phyloP scores from a whole-genome alignment of 1,140 invertebrate species.

The Trinorchestia longiramus region DNA sequence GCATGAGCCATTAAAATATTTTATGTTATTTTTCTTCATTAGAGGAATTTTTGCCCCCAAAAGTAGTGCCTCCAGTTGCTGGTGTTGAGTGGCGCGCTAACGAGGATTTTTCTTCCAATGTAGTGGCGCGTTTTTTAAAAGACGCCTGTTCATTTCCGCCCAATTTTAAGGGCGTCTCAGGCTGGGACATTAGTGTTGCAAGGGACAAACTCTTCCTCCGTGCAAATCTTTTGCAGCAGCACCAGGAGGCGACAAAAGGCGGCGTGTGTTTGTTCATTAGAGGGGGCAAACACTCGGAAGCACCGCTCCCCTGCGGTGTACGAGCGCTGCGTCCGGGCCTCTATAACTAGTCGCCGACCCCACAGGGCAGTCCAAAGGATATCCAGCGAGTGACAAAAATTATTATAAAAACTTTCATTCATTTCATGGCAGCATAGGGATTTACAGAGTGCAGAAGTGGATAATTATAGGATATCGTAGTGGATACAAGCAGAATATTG shows the following conservation, averaged over 20 bases:
- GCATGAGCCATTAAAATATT: neutral
- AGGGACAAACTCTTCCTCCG: neutral
- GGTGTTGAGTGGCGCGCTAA: neutral
- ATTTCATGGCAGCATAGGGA: no score
- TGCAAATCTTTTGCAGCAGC: conserved; percentile 4
- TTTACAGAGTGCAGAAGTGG: no score
- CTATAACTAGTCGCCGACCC: neutral
- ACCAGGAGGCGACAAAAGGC: neutral
- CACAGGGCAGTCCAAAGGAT: no score
- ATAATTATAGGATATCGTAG: no score
- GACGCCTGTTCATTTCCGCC: conserved; percentile 26
- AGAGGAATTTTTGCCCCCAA: neutral
- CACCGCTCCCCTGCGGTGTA: neutral
- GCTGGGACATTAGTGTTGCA: conserved; percentile 10
- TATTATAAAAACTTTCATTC: no score
- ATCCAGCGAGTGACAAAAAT: no score
- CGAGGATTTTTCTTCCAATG: conserved; percentile 18
- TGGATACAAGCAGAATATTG: no score
- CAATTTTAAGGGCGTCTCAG: neutral
- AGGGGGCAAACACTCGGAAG: neutral
- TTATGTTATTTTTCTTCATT: neutral
- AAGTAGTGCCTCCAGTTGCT: neutral
- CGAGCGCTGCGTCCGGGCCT: neutral
- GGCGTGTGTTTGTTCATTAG: conserved; percentile 15
- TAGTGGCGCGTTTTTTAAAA: neutral